Base-by-base conservation (phyloP, 2,113 vertebrate genomes). In the Anseranas semipalmata region DNA sequence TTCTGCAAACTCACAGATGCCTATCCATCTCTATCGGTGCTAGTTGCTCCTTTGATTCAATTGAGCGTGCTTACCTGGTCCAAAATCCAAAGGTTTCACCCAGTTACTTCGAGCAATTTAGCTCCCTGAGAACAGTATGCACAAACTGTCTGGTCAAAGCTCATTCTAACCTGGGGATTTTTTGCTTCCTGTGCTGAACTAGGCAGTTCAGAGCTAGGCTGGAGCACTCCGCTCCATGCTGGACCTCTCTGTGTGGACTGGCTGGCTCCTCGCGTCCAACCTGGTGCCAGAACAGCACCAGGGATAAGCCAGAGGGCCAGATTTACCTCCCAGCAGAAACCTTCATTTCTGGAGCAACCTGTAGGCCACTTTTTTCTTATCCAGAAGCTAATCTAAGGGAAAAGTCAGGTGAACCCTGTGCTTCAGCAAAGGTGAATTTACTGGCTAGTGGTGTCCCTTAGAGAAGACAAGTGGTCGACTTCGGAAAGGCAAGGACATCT, bases 201-300 rank as follows among this genome's bases (percentile, higher is more conserved):
- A 21, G 35, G 15, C 3, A 37, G 22, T 55, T 86, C 59, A 84
- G 80, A 91, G 25, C 37, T 24, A 32, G 62, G 30, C 48, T 87
- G 41, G 48, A 72, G 35, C 28, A 78, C 33, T 21, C 28, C 25
- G 6, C 19, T 63, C 17, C 15, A 12, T 7, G 4, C 22, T 35
- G 19, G 15, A 35, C 9, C 2, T 1, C 18, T 56, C 50, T 41
- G 9, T 18, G 46, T 0, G 7, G 48, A 65, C 8, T 4, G 0
- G 0, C 45, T 55, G 11, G 6, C 7, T 68, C 74, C 53, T 81
- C 2, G 0, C 1, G 2, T 63, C 33, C 25, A 4, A 27, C 35
- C 12, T 33, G 20, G 71, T 28, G 19, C 18, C 33, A 45, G 37
- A 76, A 43, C 22, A 71, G n/a, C 41, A 78, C 22, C 70, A 85